Evolutionary conservation across 2,888 invertebrate species (phyloP), one percentile per base, ranked within the genome.

Genomic region (Ochropacha duplaris): DNA sequence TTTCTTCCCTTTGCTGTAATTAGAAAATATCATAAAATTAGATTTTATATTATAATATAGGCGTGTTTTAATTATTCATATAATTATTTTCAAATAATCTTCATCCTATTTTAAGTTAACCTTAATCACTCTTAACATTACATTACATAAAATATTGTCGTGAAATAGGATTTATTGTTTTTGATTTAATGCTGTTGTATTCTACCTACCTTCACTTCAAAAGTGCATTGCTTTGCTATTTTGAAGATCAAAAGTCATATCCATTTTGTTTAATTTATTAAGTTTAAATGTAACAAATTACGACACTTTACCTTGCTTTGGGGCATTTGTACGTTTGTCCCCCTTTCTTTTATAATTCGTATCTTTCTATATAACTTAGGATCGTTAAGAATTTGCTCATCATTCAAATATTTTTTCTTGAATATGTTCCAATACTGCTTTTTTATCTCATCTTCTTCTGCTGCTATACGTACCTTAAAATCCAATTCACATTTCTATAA

Each of bases 381-480:
- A 57, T 89, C 83, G 49, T 77, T 77, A 31, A 68, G 57, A n/a
- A 71, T 44, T 54, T 71, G 63, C 24, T 67, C 68, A 19, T 86
- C 69, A 50, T 70, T 72, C 39, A 86, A 71, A 73, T 90, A 92
- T 72, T 90, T 89, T 36, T 79, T 84, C 69, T 91, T 92, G 44
- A 92, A 59, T 60, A 88, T 84, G 51, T 82, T 82, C 92, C 92
- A 92, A 68, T 92, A 92, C 57, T 88, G 84, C 57, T 87, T 90
- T 58, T 92, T 92, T 49, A 91, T 87, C 78, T 90, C 88, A 59
- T 92, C 91, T 79, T 92, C 92, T 77, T 88, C 87, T 0, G 88
- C 89, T 49, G 90, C 87, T 58, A 90, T 85, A 4, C 79, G 76
- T 8, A 91, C 80, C 92, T 92, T 62, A 61, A 81, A 67, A 57